phyloP scores from a whole-genome alignment of 2,888 invertebrate genomes.

The Parnassius glacialis region DNA sequence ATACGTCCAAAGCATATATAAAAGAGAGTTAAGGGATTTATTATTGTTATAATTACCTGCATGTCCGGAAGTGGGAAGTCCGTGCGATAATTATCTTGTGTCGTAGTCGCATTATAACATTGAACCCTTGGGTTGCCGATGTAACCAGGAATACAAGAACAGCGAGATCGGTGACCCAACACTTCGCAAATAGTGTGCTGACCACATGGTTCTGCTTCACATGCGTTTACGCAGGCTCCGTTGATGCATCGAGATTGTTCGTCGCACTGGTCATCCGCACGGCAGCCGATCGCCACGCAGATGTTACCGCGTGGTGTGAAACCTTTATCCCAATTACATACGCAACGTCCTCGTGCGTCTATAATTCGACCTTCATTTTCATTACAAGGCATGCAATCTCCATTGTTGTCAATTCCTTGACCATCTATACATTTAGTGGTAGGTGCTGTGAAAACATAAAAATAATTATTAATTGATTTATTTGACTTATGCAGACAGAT shows the following conservation, averaged over 20 bases:
- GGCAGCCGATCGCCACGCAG: constrained; percentile 89
- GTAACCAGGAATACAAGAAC: constrained; percentile 88
- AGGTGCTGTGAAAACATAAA: constrained; percentile 47
- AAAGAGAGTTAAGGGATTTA: too few species aligned
- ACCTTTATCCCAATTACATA: constrained; percentile 90
- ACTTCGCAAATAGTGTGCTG: constrained; percentile 89
- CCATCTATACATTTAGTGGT: constrained; percentile 88
- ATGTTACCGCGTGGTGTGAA: constrained; percentile 88
- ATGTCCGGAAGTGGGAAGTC: constrained; percentile 93
- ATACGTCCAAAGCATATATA: too few species aligned
- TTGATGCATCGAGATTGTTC: constrained; percentile 89
- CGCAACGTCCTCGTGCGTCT: constrained; percentile 89
- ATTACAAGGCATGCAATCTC: constrained; percentile 88
- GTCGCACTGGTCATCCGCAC: constrained; percentile 87
- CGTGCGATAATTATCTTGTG: constrained; percentile 80
- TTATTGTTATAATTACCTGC: constrained; percentile 58
- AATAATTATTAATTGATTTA: background rate
- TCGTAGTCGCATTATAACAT: constrained; percentile 81
- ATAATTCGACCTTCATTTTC: constrained; percentile 87
- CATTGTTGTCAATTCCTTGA: constrained; percentile 87
- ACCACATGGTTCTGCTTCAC: constrained; percentile 86
- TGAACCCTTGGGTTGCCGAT: constrained; percentile 87
- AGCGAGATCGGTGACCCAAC: constrained; percentile 87
- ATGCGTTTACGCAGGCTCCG: constrained; percentile 90
- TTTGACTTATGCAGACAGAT: background rate